phyloP scores from a whole-genome alignment of 2,113 vertebrate species.

The Anas platyrhynchos region DNA sequence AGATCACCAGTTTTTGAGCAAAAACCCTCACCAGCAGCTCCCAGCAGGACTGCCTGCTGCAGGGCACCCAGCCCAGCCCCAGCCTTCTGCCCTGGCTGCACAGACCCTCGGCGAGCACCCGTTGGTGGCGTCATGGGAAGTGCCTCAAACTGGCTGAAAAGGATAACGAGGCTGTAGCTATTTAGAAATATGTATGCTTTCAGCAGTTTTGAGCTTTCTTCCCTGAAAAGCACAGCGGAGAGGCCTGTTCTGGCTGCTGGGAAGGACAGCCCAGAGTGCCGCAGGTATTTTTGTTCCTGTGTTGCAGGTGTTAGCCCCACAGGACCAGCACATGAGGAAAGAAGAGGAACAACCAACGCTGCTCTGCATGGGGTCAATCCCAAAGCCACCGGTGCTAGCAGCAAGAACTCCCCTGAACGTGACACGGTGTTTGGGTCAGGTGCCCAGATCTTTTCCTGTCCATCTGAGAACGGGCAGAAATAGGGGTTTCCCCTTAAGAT shows the following conservation, averaged over 20 bases:
- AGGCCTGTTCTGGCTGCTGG: not conserved
- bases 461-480: not conserved
- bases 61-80: not conserved
- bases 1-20: not conserved
- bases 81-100: not conserved
- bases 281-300: not conserved
- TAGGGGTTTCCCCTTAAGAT: not conserved
- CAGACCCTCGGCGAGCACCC: not conserved
- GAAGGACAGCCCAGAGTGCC: no score
- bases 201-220: not conserved
- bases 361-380: not conserved
- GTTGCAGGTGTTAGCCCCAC: no score
- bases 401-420: not conserved
- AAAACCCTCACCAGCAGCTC: not conserved
- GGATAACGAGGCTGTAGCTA: not conserved
- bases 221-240: not conserved
- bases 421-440: not conserved
- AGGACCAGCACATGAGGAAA: not conserved
- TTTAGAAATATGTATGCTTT: not conserved
- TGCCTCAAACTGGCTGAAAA: not conserved
- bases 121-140: not conserved
- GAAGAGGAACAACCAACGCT: not conserved
- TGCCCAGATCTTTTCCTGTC: no score
- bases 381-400: not conserved
- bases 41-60: accelerated